Conservation (phyloP, 2,888 invertebrate species). For the Epinotia bilunana region DNA sequence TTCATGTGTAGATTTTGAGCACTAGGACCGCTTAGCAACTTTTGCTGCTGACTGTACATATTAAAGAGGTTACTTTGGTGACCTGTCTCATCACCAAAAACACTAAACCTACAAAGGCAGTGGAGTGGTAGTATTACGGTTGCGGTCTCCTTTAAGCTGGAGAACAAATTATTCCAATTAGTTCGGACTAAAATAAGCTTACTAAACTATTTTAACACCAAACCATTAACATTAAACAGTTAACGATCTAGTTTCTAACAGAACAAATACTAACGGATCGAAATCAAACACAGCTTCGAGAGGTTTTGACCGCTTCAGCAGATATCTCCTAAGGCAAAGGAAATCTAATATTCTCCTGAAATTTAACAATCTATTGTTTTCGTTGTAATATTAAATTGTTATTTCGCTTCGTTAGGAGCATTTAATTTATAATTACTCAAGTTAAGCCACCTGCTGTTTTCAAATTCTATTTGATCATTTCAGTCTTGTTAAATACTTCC, state of each 20-base stretch:
- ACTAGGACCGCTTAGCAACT: too few species aligned
- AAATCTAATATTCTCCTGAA: slow-evolving; percentile 10
- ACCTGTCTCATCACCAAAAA: too few species aligned
- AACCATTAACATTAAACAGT: neutral
- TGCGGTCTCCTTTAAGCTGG: too few species aligned
- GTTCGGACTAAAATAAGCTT: too few species aligned
- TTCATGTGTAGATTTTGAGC: too few species aligned
- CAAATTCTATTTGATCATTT: slow-evolving; percentile 5
- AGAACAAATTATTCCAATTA: too few species aligned
- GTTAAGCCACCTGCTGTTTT: slow-evolving; percentile 4
- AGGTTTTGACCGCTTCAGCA: neutral
- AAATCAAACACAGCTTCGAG: slow-evolving; percentile 7
- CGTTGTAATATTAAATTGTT: slow-evolving; percentile 3
- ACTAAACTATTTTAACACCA: neutral
- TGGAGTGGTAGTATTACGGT: too few species aligned
- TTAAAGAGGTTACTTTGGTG: too few species aligned
- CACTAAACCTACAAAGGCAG: too few species aligned
- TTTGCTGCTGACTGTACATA: too few species aligned
- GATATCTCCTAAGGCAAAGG: neutral
- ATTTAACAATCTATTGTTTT: slow-evolving; percentile 14
- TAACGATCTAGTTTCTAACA: neutral
- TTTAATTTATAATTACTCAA: slow-evolving; percentile 22
- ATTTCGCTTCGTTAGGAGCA: slow-evolving; percentile 1
- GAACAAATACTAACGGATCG: slow-evolving; percentile 18
- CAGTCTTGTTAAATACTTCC: neutral